Base-by-base conservation (phyloP, 2,888 invertebrate genomes). In the Cheilosia grossa region DNA sequence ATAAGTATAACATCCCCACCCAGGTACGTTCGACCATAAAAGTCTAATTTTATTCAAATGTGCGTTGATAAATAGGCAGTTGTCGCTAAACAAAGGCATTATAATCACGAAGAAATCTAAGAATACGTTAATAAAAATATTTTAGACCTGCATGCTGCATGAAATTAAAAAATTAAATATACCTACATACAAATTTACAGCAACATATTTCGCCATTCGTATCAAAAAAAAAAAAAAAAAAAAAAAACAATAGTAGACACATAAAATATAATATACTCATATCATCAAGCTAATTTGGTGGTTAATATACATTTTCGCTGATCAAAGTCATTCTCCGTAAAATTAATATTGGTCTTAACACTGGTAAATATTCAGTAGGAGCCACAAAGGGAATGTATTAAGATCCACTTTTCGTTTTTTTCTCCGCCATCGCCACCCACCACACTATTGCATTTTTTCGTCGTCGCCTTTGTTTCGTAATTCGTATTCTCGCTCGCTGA, bases 1-100 rank as follows among this genome's bases (percentile, higher is more conserved):
- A 49, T 21, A 49, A 49, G 49, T 49, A 49, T 49, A 49, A n/a
- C 21, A 49, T 49, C 21, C 49, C 49, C 49, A 49, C 49, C 49
- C 1, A 49, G 49, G 49, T 49, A 49, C 49, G 49, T 49, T 7
- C 49, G 21, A 9, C 19, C 10, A 49, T 9, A 19, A 49, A 21
- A 49, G 9, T 19, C 49, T 19, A 49, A 19, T 19, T 49, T 21
- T 21, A 42, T n/a, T 42, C n/a, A 42, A 42, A 42, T 42, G 42
- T n/a, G 42, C n/a, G 42, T 42, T 33, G 33, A 33, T 9, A 33
- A 33, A 33, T 33, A 33, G 33, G 33, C 33, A 33, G 33, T 33
- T 33, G 7, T 30, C 30, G 30, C 30, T 7, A 30, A 30, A 4
- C 30, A 30, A 30, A 30, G 7, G 7, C 4, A 30, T 30, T 30